Conservation (phyloP, 1,140 invertebrate genomes). For the Euura saliciscinereae region DNA sequence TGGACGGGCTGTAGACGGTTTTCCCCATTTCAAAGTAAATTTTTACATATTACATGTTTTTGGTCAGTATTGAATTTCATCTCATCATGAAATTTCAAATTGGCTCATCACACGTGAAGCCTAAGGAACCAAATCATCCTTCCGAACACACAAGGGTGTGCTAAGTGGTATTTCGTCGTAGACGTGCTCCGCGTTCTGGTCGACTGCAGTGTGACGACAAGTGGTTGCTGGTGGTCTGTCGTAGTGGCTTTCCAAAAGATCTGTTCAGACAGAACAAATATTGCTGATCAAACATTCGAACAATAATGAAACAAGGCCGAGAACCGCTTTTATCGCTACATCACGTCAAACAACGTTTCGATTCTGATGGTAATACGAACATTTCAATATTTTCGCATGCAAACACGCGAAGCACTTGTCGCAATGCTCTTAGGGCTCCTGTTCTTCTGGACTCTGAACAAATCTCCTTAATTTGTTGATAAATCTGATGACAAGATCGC, state of each 20-base stretch:
- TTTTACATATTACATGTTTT: neutral
- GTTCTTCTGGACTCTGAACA: neutral
- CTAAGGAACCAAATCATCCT: conserved; percentile 14
- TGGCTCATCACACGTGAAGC: no score
- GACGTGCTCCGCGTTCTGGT: conserved; percentile 47
- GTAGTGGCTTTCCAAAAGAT: conserved; percentile 53
- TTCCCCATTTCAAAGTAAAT: neutral
- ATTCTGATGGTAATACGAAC: neutral
- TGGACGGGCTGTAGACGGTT: no score
- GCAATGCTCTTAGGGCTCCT: no score
- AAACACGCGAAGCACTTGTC: neutral
- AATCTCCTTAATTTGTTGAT: neutral
- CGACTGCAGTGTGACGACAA: conserved; percentile 26
- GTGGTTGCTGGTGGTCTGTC: conserved; percentile 46
- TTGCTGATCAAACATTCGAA: no score
- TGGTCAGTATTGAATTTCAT: no score
- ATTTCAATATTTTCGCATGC: neutral
- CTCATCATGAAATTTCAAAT: no score
- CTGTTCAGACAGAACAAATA: conserved; percentile 24
- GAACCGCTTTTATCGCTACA: no score
- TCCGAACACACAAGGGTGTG: conserved; percentile 32
- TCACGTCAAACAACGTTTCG: neutral
- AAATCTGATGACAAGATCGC: no score
- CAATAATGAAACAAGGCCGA: no score
- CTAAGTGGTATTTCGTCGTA: conserved; percentile 55